Percentiles rank a stretch among this genome's conserved stretches.
phyloP scores from a whole-genome alignment of 2,797 vertebrate genomes.

The Gadopsis marmoratus region DNA sequence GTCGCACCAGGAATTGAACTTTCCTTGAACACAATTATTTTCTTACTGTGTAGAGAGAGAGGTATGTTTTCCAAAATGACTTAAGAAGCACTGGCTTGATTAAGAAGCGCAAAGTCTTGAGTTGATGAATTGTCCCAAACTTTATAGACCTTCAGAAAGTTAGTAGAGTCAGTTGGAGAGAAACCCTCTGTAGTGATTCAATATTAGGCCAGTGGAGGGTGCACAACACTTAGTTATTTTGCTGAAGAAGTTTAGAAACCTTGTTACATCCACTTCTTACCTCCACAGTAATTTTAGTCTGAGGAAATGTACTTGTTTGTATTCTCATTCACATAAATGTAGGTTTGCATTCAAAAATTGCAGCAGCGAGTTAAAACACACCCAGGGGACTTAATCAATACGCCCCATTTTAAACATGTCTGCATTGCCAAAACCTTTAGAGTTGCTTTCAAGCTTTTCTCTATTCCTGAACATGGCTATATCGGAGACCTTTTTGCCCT shows the following conservation, averaged over 20 bases:
- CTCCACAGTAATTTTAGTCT: neutral
- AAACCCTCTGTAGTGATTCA: neutral
- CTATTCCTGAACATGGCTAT: neutral
- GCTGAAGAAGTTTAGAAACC: neutral
- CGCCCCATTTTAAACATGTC: neutral
- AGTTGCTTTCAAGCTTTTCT: neutral
- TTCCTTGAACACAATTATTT: neutral
- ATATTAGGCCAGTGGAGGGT: constrained; percentile 31
- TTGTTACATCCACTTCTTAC: neutral
- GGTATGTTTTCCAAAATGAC: neutral
- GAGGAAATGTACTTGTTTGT: neutral
- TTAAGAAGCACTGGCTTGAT: neutral
- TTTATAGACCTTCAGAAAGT: neutral
- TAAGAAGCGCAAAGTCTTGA: neutral
- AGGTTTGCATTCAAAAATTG: too few relatives aligned
- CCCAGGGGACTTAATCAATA: neutral
- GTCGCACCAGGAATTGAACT: constrained; percentile 2
- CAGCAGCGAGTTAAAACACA: neutral
- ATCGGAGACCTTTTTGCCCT: neutral
- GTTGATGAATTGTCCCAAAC: too few relatives aligned
- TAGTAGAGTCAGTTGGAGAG: neutral
- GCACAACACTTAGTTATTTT: neutral
- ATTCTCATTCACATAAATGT: neutral
- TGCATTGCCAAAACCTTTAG: neutral
- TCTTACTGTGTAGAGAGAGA: neutral